Evolutionary conservation across 2,888 invertebrate genomes (phyloP).

Genomic region (Cyaniris semiargus): DNA sequence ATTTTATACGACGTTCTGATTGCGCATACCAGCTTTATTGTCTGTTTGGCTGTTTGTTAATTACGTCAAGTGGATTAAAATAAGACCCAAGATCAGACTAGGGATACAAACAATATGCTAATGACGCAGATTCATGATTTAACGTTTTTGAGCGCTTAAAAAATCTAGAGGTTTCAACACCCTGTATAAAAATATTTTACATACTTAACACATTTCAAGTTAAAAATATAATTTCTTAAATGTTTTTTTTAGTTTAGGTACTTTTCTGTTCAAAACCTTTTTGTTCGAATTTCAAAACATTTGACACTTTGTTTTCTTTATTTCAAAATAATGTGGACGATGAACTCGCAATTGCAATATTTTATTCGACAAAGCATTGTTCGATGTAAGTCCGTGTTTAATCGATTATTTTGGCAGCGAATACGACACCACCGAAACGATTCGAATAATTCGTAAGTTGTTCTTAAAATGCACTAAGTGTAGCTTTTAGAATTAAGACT

Average conservation of each 20-base stretch:
- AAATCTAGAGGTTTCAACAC: not conserved
- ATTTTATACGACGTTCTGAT: conserved; percentile 41
- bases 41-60: conserved; percentile 28
- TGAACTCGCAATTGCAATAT: conserved; percentile 39
- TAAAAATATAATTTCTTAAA: not conserved
- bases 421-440: conserved; percentile 50
- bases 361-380: conserved; percentile 52
- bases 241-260: too few species aligned
- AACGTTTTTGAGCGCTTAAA: not conserved
- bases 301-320: conserved; percentile 18
- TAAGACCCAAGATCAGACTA: not conserved
- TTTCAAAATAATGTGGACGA: conserved; percentile 34
- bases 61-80: conserved; percentile 15
- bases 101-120: not conserved
- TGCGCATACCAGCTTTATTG: conserved; percentile 19
- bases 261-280: not conserved
- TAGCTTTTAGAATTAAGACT: too few species aligned
- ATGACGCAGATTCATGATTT: not conserved
- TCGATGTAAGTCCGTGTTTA: conserved; percentile 68
- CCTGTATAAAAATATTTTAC: not conserved
- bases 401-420: conserved; percentile 75
- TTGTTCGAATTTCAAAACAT: conserved; percentile 11
- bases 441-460: conserved; percentile 48
- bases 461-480: not conserved
- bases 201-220: not conserved